A percentile compares a stretch with the other conserved stretches of the same genome.
These are phyloP conservation scores for Leptothorax acervorum DNA, from an alignment of 2,888 invertebrate genomes.

Conservation along the genomic window DNA sequence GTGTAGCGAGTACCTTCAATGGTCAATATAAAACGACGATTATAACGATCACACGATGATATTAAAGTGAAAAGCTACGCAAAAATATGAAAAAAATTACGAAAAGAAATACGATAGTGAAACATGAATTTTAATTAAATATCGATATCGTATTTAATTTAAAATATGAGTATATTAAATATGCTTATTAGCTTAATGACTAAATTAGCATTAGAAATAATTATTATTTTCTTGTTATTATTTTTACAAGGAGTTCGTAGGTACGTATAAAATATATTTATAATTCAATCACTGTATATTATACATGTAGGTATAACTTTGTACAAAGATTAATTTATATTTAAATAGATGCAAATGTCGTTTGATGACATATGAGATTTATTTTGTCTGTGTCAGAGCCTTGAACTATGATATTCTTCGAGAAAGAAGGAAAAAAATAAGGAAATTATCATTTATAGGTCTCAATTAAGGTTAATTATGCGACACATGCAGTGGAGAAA, in stretches of 20 bases:
- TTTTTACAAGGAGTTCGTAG: not conserved
- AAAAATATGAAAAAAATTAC: conserved; percentile 26
- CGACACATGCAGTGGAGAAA: conserved; percentile 16
- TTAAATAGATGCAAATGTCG: not conserved
- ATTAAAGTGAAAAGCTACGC: not conserved
- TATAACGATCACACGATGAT: conserved; percentile 3
- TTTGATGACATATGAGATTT: not conserved
- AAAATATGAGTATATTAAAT: not conserved
- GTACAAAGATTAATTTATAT: not conserved
- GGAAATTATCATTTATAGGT: conserved; percentile 15
- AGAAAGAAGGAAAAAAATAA: conserved; percentile 14
- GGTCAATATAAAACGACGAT: conserved; percentile 8
- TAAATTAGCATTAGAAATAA: not conserved
- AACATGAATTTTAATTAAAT: not conserved
- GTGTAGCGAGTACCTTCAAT: not conserved
- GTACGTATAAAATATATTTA: not conserved
- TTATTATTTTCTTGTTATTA: not conserved
- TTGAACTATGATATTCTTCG: conserved; percentile 30
- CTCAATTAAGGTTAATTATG: conserved; percentile 52
- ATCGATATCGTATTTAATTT: not conserved
- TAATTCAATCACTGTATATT: not conserved
- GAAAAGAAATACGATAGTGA: not conserved
- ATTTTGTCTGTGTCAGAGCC: conserved; percentile 6
- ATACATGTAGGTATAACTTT: not conserved
- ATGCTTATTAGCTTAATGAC: not conserved